Evolutionary conservation across 2,888 invertebrate species (phyloP), one percentile per base, ranked within the genome.

Genomic region (Agonopterix subpropinquella): DNA sequence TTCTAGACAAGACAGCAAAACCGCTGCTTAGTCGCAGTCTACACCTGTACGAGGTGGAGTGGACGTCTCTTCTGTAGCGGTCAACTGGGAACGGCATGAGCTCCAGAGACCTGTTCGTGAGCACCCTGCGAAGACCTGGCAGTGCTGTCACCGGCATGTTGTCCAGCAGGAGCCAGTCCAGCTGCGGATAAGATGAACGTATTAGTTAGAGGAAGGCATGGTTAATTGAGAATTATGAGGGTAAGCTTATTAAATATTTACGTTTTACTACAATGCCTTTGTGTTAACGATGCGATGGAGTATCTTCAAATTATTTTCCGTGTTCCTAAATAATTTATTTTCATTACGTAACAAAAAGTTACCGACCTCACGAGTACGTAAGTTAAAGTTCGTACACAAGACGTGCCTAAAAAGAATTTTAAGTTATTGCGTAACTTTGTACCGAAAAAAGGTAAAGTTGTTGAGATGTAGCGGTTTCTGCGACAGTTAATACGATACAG

Each of bases 21-120:
- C 85, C 87, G 41, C 65, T 71, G 59, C 64, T 67, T 11, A 83
- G 62, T 45, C 68, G 67, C 52, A 92, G 83, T 44, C 89, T 77
- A 56, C 91, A 92, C 71, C 96, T 91, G 89, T 97, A 97, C 52
- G 93, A 92, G 59, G 95, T 92, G 46, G 95, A 91, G 82, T 97
- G 97, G 49, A 97, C 92, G 76, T 96, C 95, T 67, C 95, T 92
- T 45, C 95, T 90, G 85, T 94, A 96, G 62, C 91, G 91, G 63
- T 94, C 94, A 47, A 93, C 93, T 8, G 94, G 90, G 80, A 98
- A 97, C 3, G 97, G 94, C 55, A 93, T 91, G 78, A 98, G 94
- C 78, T 94, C 92, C 74, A 98, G 90, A 48, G 96, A 96, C 58
- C 97, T 96, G 80, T 97, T 96, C 55, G 92, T 89, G 64, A 94